phyloP scores from a whole-genome alignment of 2,113 vertebrate genomes.

The Dicaeum eximium region DNA sequence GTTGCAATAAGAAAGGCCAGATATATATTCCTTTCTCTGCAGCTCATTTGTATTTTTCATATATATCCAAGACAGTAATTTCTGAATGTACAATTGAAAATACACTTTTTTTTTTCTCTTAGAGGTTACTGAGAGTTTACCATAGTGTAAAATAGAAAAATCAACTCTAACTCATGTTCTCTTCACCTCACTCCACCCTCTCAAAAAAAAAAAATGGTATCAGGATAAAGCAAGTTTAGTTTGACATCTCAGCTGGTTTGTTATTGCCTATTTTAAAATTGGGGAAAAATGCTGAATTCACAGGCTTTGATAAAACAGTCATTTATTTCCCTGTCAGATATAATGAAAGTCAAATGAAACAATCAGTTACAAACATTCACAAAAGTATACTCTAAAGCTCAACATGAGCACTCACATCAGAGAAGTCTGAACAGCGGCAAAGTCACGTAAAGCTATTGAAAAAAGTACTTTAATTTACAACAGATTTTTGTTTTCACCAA shows the following conservation, averaged over 20 bases:
- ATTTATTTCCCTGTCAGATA: slow-evolving; percentile 49
- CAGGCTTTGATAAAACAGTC: slow-evolving; percentile 28
- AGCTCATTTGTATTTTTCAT: neutral
- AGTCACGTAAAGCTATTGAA: slow-evolving; percentile 5
- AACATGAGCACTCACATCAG: neutral
- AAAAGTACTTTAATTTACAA: slow-evolving; percentile 32
- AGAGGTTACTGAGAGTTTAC: slow-evolving; percentile 46
- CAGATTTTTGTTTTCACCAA: slow-evolving; percentile 48
- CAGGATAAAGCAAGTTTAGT: slow-evolving; percentile 9
- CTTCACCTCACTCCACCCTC: neutral
- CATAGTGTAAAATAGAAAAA: neutral
- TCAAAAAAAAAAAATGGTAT: neutral
- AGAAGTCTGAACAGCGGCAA: neutral
- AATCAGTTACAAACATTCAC: neutral
- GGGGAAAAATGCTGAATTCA: neutral
- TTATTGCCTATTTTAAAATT: slow-evolving; percentile 16
- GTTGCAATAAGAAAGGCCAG: neutral
- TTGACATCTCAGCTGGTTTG: slow-evolving; percentile 39
- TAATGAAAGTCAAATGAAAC: slow-evolving; percentile 39
- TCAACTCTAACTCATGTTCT: slow-evolving; percentile 10
- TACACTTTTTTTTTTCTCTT: neutral
- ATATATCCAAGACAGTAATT: neutral
- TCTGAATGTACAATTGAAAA: neutral
- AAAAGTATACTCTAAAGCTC: neutral
- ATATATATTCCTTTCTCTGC: neutral